Percentiles rank a stretch among this genome's conserved stretches.
These are phyloP conservation scores for Pteronura brasiliensis DNA, from an alignment of 2,113 vertebrate genomes.

Conservation along the genomic window DNA sequence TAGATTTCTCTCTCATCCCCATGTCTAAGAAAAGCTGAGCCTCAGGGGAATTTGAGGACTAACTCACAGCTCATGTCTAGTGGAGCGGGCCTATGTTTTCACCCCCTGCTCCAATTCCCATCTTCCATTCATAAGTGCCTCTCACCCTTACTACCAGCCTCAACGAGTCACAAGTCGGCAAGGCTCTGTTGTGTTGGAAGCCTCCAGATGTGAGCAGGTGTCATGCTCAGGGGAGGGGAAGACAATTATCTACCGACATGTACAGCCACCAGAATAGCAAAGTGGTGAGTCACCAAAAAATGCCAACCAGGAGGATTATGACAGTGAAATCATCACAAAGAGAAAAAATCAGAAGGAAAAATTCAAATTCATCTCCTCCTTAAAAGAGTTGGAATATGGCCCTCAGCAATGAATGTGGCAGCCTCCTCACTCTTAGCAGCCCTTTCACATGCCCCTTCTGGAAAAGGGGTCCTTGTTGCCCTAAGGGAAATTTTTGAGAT, in stretches of 20 bases:
- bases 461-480: neutral
- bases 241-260: neutral
- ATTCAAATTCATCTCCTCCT: neutral
- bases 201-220: constrained; percentile 32
- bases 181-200: neutral
- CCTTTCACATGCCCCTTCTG: neutral
- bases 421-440: neutral
- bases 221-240: neutral
- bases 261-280: constrained; percentile 42
- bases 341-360: neutral
- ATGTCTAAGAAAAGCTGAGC: neutral
- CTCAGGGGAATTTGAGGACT: neutral
- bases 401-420: neutral
- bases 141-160: neutral
- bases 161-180: neutral
- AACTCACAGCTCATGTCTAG: neutral
- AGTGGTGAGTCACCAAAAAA: constrained; percentile 44
- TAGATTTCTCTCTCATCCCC: neutral
- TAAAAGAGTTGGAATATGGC: neutral
- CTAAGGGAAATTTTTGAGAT: neutral
- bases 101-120: neutral
- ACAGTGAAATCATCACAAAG: neutral
- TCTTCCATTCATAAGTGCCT: neutral
- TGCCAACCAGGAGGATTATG: neutral
- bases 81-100: neutral